These are phyloP conservation scores for Thalassarche chlororhynchos DNA, from an alignment of 2,113 vertebrate species.

Conservation along the genomic window DNA sequence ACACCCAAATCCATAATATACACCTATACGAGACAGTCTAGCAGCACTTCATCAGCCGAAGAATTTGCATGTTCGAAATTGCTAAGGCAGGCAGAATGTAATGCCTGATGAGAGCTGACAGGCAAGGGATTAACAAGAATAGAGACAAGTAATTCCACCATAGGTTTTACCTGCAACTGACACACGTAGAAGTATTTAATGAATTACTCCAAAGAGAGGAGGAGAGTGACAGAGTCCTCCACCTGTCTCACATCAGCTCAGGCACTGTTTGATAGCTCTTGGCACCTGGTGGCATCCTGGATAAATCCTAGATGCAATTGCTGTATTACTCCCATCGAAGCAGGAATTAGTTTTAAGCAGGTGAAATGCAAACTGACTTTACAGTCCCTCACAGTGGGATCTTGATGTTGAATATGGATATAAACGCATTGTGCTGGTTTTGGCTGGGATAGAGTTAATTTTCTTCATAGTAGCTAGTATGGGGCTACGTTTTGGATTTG, in stretches of 20 bases:
- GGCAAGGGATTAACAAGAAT: constrained; percentile 52
- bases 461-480: no score
- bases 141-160: not conserved
- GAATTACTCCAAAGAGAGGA: constrained; percentile 14
- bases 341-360: constrained; percentile 13
- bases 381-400: not conserved
- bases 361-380: constrained; percentile 48
- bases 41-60: not conserved
- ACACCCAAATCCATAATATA: constrained; percentile 3
- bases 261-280: not conserved
- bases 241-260: constrained; percentile 5
- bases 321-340: not conserved
- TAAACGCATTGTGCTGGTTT: not conserved
- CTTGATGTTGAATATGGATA: not conserved
- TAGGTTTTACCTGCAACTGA: constrained; percentile 31
- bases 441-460: no score
- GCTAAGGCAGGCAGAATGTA: constrained; percentile 22
- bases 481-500: no score
- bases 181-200: constrained; percentile 50
- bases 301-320: constrained; percentile 2
- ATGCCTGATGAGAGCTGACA: constrained; percentile 60
- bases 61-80: constrained; percentile 37
- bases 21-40: not conserved
- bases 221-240: constrained; percentile 5
- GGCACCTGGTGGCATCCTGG: not conserved